Conservation (phyloP, 2,888 invertebrate genomes). For the Eilema depressum region DNA sequence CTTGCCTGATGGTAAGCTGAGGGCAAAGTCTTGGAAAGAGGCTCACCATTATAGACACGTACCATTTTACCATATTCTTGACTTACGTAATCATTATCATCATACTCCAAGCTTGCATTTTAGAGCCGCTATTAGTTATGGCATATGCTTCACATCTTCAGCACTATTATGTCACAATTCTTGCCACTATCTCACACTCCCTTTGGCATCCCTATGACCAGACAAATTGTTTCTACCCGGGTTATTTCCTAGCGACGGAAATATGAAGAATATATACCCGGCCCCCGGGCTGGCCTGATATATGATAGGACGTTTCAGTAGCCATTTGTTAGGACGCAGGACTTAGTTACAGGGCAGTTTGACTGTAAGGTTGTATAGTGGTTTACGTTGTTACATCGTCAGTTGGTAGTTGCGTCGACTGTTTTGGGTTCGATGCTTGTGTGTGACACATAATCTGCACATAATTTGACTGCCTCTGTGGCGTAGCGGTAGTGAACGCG, state of each 20-base stretch:
- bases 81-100: too few species aligned
- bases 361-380: not conserved
- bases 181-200: not conserved
- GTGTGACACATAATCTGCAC: too few species aligned
- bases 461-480: too few species aligned
- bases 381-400: not conserved
- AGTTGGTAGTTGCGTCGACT: too few species aligned
- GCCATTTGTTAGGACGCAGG: slow-evolving; percentile 37
- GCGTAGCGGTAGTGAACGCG: too few species aligned
- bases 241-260: slow-evolving; percentile 16
- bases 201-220: slow-evolving; percentile 11
- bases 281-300: slow-evolving; percentile 28
- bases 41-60: too few species aligned
- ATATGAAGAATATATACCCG: slow-evolving; percentile 19
- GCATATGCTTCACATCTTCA: not conserved
- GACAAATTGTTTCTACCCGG: slow-evolving; percentile 21
- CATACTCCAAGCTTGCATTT: too few species aligned
- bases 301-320: slow-evolving; percentile 29
- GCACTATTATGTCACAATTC: not conserved
- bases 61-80: too few species aligned
- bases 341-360: slow-evolving; percentile 11
- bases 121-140: not conserved
- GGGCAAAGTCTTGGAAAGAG: too few species aligned
- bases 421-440: not conserved
- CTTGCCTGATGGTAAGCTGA: too few species aligned